Conservation (phyloP, 2,113 vertebrate species). For the Neogale vison region DNA sequence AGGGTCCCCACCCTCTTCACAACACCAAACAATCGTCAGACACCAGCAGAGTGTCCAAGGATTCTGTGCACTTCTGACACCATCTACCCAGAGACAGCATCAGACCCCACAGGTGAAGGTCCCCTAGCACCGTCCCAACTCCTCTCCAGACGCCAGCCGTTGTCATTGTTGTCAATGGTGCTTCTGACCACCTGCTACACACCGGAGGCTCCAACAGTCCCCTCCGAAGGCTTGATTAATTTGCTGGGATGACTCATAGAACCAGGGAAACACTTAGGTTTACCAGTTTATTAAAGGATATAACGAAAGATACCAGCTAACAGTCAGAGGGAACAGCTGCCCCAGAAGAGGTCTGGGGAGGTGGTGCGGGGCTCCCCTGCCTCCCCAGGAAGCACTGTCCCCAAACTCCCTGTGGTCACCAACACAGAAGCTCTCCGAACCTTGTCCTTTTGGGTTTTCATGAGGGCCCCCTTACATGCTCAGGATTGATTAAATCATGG, state of each 20-base stretch:
- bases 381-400: neutral
- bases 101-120: neutral
- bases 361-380: neutral
- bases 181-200: neutral
- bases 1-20: neutral
- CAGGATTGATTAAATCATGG: neutral
- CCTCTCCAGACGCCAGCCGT: neutral
- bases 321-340: neutral
- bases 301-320: fast-evolving
- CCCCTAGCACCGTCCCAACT: neutral
- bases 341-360: neutral
- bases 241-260: neutral
- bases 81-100: neutral
- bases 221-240: neutral
- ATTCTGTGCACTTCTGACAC: neutral
- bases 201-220: neutral
- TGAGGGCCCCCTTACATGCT: neutral
- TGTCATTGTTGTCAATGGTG: neutral
- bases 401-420: neutral
- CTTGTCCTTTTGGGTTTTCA: neutral
- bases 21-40: neutral
- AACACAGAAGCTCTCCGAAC: neutral
- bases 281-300: neutral
- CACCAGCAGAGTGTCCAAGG: neutral
- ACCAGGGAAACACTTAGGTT: neutral